Conservation (phyloP, 1,140 invertebrate species). For the Drosophila repletoides region DNA sequence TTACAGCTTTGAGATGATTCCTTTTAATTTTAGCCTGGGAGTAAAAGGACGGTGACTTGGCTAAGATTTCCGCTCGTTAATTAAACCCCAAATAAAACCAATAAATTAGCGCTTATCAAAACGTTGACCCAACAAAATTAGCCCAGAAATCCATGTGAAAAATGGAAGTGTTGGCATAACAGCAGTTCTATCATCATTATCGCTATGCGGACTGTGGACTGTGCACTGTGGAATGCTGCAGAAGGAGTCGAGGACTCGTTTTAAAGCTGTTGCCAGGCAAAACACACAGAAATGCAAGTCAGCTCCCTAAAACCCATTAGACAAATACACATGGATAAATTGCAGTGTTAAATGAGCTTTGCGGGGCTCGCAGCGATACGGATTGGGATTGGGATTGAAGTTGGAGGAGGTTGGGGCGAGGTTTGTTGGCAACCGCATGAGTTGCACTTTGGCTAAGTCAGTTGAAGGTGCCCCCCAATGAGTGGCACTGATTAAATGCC, state of each 20-base stretch:
- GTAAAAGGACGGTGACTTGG: too few species aligned
- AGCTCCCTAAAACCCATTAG: constrained; percentile 18
- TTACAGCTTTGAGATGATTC: too few species aligned
- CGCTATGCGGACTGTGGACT: too few species aligned
- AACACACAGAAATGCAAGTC: constrained; percentile 52
- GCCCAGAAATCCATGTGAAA: constrained; percentile 13
- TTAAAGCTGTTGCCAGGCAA: constrained; percentile 30
- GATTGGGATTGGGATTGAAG: not conserved
- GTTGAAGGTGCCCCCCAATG: constrained; percentile 30
- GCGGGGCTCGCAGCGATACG: not conserved
- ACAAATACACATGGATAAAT: constrained; percentile 22
- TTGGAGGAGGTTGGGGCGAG: not conserved
- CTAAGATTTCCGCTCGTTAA: too few species aligned
- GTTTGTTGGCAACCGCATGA: constrained; percentile 54
- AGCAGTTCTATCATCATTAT: constrained; percentile 17
- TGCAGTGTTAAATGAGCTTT: not conserved
- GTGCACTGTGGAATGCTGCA: not conserved
- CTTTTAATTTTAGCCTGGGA: too few species aligned
- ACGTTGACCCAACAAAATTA: constrained; percentile 22
- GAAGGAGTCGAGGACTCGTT: constrained; percentile 14
- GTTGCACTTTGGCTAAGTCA: constrained; percentile 61
- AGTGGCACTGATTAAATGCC: constrained; percentile 54
- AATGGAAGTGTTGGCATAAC: constrained; percentile 21
- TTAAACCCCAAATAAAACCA: constrained; percentile 1
- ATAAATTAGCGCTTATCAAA: constrained; percentile 59